Percentiles rank a stretch among this genome's conserved stretches.
Evolutionary conservation across 2,888 invertebrate genomes (phyloP).

Genomic region (Eilema griseolum): DNA sequence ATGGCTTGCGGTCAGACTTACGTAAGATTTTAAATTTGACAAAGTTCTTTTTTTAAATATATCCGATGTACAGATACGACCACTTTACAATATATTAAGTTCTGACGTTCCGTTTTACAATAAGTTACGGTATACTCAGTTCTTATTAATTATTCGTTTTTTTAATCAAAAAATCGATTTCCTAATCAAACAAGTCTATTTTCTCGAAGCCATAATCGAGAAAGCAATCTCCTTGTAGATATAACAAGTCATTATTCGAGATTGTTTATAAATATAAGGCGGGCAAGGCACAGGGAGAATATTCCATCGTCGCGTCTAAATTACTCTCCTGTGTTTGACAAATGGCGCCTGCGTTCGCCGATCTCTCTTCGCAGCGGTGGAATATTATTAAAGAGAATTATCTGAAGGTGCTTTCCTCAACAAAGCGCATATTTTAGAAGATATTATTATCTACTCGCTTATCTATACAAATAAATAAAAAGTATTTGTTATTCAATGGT

Average conservation of each 20-base stretch:
- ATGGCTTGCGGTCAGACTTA: no score
- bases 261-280: slow-evolving; percentile 23
- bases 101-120: no score
- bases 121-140: neutral
- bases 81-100: no score
- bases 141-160: neutral
- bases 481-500: neutral
- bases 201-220: neutral
- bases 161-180: neutral
- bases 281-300: neutral
- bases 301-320: slow-evolving; percentile 9
- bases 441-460: neutral
- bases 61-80: no score
- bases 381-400: slow-evolving; percentile 3
- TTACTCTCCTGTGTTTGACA: slow-evolving; percentile 22
- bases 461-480: slow-evolving; percentile 1
- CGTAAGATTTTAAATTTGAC: no score
- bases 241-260: slow-evolving; percentile 15
- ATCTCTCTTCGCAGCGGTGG: slow-evolving; percentile 1
- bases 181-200: neutral
- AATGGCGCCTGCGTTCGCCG: slow-evolving; percentile 9
- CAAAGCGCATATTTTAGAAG: neutral
- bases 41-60: no score
- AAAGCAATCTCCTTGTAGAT: slow-evolving; percentile 14
- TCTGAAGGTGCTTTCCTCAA: neutral